A percentile compares a stretch with the other conserved stretches of the same genome.
phyloP scores from a whole-genome alignment of 2,888 invertebrate species.

The Agrotis puta region DNA sequence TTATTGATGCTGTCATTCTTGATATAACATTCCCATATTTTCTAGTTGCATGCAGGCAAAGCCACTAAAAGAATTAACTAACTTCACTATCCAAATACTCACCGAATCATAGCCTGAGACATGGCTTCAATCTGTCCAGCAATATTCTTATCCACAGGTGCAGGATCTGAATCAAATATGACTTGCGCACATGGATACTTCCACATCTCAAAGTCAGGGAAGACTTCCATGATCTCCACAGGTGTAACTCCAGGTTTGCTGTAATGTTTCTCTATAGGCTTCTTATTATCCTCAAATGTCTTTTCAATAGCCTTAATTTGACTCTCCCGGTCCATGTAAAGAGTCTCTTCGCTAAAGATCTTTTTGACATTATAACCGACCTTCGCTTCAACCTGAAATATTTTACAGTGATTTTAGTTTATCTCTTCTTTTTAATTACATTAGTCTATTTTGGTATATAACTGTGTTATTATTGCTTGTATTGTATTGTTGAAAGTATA shows the following conservation, averaged over 20 bases:
- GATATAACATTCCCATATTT: no score
- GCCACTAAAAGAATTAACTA: no score
- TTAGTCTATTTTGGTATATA: neutral
- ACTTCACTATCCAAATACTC: slow-evolving; percentile 51
- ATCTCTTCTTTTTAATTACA: neutral
- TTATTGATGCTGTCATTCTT: no score
- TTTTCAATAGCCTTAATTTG: slow-evolving; percentile 99
- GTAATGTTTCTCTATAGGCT: slow-evolving; percentile 97
- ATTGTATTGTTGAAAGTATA: no score
- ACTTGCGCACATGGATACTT: slow-evolving; percentile 99
- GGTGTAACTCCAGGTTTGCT: slow-evolving; percentile 98
- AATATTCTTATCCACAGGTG: slow-evolving; percentile 96
- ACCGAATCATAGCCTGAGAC: slow-evolving; percentile 99
- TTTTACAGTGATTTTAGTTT: neutral
- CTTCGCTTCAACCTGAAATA: slow-evolving; percentile 96
- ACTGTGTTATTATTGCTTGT: no score
- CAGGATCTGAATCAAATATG: slow-evolving; percentile 99
- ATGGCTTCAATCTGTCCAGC: slow-evolving; percentile 98
- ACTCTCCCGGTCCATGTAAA: slow-evolving; percentile 98
- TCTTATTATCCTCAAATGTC: slow-evolving; percentile 98
- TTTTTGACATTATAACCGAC: slow-evolving; percentile 99
- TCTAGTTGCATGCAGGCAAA: no score
- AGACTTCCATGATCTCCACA: slow-evolving; percentile 95
- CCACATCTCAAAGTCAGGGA: slow-evolving; percentile 99
- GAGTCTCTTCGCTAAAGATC: slow-evolving; percentile 96